Base-by-base conservation (phyloP, 2,797 vertebrate species). In the Tympanoctomys barrerae region DNA sequence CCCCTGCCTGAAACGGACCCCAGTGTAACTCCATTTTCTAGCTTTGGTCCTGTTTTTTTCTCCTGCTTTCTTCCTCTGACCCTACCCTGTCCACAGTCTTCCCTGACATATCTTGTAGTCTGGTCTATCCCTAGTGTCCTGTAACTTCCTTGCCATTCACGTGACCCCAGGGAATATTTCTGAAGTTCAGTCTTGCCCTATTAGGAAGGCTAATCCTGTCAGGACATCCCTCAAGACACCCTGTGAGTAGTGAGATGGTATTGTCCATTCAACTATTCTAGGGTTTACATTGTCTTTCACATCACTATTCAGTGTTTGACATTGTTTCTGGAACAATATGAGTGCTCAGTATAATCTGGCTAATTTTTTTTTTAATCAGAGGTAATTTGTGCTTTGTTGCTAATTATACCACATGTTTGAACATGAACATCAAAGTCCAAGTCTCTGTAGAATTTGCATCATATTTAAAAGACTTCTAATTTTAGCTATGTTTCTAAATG, bases 381-480 rank as follows among this genome's bases (percentile, higher is more conserved):
- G 93, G 89, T 81, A 49, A 94, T 87, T 54, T 83, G 22, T 62
- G 19, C 49, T 97, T 88, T 80, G 70, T 88, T 82, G 96, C 88
- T 94, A 97, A 96, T 93, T 87, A 79, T 0, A 73, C n/a, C 33
- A n/a, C 28, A 26, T 84, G 52, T 89, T 81, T 96, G 90, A 97
- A 96, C 36, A 52, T 31, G 54, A 95, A 94, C 73, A 82, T 81
- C 59, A 59, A 92, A 96, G 77, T 88, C 92, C n/a, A 82, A 75
- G 28, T 87, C 75, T 84, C 75, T 64, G 79, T 75, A 90, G 93
- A 96, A 89, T 89, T 96, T 95, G 86, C 64, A 96, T 91, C 80
- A 59, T 94, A 92, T 89, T 95, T 93, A 94, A 97, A 97, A 92
- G 49, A 46, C 31, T 97, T 95, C 97, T 97, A 92, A 98, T 96